These are phyloP conservation scores for Litoditis marina DNA, from an alignment of 2,888 invertebrate species.

Conservation along the genomic window DNA sequence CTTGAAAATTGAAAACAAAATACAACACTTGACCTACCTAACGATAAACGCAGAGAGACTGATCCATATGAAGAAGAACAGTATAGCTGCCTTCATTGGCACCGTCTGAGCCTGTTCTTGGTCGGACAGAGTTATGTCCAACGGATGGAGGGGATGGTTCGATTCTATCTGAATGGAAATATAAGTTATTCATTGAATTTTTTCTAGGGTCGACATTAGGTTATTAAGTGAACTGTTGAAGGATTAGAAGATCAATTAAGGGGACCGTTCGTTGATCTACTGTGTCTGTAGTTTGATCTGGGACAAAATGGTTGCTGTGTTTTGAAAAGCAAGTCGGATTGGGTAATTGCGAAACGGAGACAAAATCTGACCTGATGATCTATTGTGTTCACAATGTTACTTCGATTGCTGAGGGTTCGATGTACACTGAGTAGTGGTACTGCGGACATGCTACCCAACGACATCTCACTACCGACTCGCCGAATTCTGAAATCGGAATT, in stretches of 20 bases:
- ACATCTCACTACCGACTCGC: constrained; percentile 44
- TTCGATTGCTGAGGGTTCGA: constrained; percentile 25
- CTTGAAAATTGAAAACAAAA: neutral
- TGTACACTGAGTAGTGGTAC: constrained; percentile 37
- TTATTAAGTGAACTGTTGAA: neutral
- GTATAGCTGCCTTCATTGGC: constrained; percentile 44
- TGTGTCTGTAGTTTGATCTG: too few relatives aligned
- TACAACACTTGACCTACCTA: constrained; percentile 13
- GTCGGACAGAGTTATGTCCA: constrained; percentile 36
- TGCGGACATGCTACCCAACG: constrained; percentile 30
- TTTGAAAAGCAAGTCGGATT: too few relatives aligned
- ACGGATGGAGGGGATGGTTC: constrained; percentile 29
- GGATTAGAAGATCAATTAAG: too few relatives aligned
- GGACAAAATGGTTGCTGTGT: too few relatives aligned
- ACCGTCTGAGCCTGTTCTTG: constrained; percentile 47
- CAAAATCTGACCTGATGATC: constrained; percentile 42
- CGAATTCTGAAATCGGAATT: constrained; percentile 23
- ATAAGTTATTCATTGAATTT: neutral
- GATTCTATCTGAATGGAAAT: constrained; percentile 53
- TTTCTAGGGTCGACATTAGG: neutral
- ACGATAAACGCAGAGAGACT: constrained; percentile 38
- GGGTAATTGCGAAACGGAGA: too few relatives aligned
- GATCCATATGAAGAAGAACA: constrained; percentile 48
- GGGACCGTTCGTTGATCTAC: neutral
- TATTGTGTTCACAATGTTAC: constrained; percentile 19